Percentiles rank a stretch among this genome's conserved stretches.
Evolutionary conservation across 2,888 invertebrate species (phyloP).

Genomic region (Galerucella pusilla): DNA sequence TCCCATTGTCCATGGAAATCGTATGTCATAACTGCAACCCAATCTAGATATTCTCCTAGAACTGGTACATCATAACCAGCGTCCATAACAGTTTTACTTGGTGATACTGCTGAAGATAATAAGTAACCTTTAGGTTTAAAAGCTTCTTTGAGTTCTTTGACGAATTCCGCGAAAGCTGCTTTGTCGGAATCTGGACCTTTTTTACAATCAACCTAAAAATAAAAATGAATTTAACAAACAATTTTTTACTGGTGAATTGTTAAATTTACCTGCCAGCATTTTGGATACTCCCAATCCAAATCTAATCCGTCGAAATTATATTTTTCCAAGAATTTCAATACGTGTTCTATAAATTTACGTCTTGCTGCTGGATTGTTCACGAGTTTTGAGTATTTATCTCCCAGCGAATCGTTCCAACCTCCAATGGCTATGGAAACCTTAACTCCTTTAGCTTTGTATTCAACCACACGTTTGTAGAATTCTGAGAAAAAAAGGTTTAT

Average conservation of each 20-base stretch:
- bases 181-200: slow-evolving; percentile 88
- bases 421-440: slow-evolving; percentile 91
- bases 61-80: slow-evolving; percentile 84
- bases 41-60: slow-evolving; percentile 81
- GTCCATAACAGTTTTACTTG: slow-evolving; percentile 88
- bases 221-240: slow-evolving; percentile 43
- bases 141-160: slow-evolving; percentile 75
- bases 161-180: slow-evolving; percentile 78
- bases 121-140: slow-evolving; percentile 68
- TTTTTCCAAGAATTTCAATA: slow-evolving; percentile 80
- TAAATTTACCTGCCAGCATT: slow-evolving; percentile 79
- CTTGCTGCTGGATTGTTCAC: slow-evolving; percentile 82
- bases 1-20: slow-evolving; percentile 95
- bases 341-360: slow-evolving; percentile 79
- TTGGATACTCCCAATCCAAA: slow-evolving; percentile 95
- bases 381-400: slow-evolving; percentile 88
- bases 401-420: slow-evolving; percentile 95
- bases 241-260: not conserved
- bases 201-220: slow-evolving; percentile 79
- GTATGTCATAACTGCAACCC: slow-evolving; percentile 94
- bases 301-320: slow-evolving; percentile 94
- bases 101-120: slow-evolving; percentile 87
- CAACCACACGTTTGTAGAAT: slow-evolving; percentile 87
- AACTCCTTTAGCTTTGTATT: slow-evolving; percentile 80
- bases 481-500: slow-evolving; percentile 64